Conservation (phyloP, 2,797 vertebrate species). For the Premnoplex brunnescens region DNA sequence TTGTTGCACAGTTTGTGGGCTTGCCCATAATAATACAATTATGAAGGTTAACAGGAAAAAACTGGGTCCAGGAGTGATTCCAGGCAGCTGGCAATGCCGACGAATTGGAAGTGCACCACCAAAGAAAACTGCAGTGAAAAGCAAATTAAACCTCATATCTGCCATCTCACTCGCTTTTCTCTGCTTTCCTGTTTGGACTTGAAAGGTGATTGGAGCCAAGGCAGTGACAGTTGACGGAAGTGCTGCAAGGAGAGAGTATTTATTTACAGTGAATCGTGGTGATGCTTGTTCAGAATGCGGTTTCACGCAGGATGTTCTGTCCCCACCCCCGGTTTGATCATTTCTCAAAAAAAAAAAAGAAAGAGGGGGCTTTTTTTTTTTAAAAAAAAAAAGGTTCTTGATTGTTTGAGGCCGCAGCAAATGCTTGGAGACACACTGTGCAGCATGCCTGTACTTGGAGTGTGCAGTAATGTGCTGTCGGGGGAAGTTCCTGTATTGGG, state of each 20-base stretch:
- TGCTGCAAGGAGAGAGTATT: constrained; percentile 92
- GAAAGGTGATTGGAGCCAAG: constrained; percentile 96
- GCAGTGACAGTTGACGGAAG: constrained; percentile 98
- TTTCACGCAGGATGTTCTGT: constrained; percentile 97
- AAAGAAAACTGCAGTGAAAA: constrained; percentile 90
- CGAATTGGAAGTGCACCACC: constrained; percentile 85
- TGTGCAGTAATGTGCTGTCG: constrained; percentile 48
- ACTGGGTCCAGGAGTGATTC: constrained; percentile 85
- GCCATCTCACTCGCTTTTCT: constrained; percentile 91
- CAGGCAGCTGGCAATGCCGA: constrained; percentile 85
- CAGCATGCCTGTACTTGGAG: constrained; percentile 82
- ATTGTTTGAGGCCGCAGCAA: constrained; percentile 72
- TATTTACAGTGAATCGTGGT: constrained; percentile 97
- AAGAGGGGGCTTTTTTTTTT: background rate
- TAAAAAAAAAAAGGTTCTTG: constrained; percentile 46
- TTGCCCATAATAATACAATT: constrained; percentile 82
- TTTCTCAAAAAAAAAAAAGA: constrained; percentile 76
- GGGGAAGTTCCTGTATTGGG: constrained; percentile 77
- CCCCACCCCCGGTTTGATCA: constrained; percentile 86
- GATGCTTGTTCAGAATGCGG: constrained; percentile 98
- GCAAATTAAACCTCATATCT: constrained; percentile 96
- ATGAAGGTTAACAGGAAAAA: constrained; percentile 95
- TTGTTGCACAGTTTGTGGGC: constrained; percentile 73
- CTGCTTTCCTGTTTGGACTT: constrained; percentile 99
- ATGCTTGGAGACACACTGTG: constrained; percentile 76